Percentiles rank a stretch among this genome's conserved stretches.
phyloP scores from a whole-genome alignment of 2,888 invertebrate genomes.

The Mythimna impura region DNA sequence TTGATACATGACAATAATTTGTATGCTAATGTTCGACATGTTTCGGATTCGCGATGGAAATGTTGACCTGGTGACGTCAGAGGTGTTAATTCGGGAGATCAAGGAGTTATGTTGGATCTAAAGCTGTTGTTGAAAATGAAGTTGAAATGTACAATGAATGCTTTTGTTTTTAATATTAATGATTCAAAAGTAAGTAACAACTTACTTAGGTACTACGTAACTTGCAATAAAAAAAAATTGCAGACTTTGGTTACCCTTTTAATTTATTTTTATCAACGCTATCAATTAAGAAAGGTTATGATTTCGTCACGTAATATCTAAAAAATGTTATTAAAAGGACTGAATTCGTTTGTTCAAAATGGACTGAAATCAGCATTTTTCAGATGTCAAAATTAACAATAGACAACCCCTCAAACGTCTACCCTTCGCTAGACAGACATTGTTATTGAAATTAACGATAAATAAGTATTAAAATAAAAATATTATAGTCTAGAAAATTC shows the following conservation, averaged over 20 bases:
- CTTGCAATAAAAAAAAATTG: background rate
- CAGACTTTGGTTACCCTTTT: background rate
- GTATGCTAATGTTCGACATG: constrained; percentile 59
- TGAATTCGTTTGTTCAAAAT: constrained; percentile 18
- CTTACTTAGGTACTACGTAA: background rate
- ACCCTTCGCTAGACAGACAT: constrained; percentile 8
- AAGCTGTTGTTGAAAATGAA: constrained; percentile 23
- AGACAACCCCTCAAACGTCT: background rate
- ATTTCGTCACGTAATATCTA: background rate
- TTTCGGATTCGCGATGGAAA: constrained; percentile 50
- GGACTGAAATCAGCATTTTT: constrained; percentile 16
- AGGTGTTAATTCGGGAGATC: constrained; percentile 30
- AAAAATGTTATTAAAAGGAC: constrained; percentile 1
- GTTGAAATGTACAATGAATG: background rate
- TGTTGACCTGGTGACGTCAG: constrained; percentile 51
- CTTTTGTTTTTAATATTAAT: constrained; percentile 21
- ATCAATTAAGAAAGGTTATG: background rate
- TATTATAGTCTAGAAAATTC: constrained; percentile 12
- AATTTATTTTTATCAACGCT: background rate
- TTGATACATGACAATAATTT: constrained; percentile 64
- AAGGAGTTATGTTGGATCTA: constrained; percentile 8
- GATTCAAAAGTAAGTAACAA: background rate
- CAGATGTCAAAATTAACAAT: constrained; percentile 24
- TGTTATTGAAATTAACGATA: constrained; percentile 14
- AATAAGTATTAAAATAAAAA: constrained; percentile 10